phyloP scores from a whole-genome alignment of 2,888 invertebrate species.

The Steinernema scapterisci region DNA sequence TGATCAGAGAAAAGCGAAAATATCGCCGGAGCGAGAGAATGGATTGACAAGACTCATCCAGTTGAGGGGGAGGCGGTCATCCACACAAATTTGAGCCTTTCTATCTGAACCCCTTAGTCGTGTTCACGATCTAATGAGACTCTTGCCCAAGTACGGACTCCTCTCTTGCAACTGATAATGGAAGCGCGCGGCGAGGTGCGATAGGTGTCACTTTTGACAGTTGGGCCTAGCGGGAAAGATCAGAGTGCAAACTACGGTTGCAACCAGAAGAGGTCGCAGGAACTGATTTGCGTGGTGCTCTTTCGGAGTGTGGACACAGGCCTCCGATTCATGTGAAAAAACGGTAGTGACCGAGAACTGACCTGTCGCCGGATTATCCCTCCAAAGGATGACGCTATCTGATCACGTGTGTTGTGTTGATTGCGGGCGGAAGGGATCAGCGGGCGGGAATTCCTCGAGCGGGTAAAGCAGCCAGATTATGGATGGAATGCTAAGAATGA shows the following conservation, averaged over 20 bases:
- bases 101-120: neutral
- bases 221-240: neutral
- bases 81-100: neutral
- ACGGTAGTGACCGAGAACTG: conserved; percentile 23
- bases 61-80: neutral
- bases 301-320: conserved; percentile 1
- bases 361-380: conserved; percentile 24
- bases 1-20: conserved; percentile 25
- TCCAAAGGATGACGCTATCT: conserved; percentile 12
- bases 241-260: conserved; percentile 25
- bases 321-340: neutral
- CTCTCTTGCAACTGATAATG: neutral
- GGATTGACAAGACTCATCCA: neutral
- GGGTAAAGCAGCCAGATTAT: conserved; percentile 32
- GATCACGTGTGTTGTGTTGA: conserved; percentile 31
- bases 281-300: neutral
- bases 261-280: neutral
- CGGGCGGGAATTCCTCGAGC: conserved; percentile 32
- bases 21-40: neutral
- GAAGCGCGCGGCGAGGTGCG: conserved; percentile 5
- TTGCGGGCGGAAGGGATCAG: conserved; percentile 32
- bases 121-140: too few relatives aligned
- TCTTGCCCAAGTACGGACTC: neutral
- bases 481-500: conserved; percentile 33
- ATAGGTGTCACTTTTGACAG: neutral